Evolutionary conservation across 1,140 invertebrate genomes (phyloP), one percentile per base, ranked within the genome.

Genomic region (Tribolium madens): DNA sequence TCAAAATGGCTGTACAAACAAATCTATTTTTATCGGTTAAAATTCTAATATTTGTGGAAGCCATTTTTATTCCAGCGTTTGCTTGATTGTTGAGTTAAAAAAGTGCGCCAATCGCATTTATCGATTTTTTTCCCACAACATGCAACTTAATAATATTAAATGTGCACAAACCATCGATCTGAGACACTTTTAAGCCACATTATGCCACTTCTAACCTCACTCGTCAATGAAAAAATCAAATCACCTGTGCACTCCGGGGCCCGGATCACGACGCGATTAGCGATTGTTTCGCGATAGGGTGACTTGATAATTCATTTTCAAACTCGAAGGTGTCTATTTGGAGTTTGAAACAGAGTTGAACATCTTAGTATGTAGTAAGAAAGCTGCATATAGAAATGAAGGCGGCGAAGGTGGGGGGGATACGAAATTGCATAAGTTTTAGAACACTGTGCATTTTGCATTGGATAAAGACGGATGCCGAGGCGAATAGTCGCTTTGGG

Each of bases 1-100:
- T 70, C 77, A 83, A 84, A 77, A 84, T 84, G 83, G 83, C 83
- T 78, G 83, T 79, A 73, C 81, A 84, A 84, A 83, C 78, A 84
- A 18, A 50, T 83, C 82, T 84, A 84, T 84, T 84, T 84, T 84
- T 84, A 83, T 84, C 83, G 69, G 21, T 42, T 31, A 42, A 79
- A 42, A 69, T 69, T 78, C 64, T 53, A 79, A 78, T 77, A 74
- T 80, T 78, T 78, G 69, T 47, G 70, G 76, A 74, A 75, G 76
- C 76, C 76, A 78, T 78, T 78, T 74, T 73, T 73, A 64, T 47
- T 9, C 10, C 52, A 9, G 52, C 52, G 52, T 17, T 18, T 26
- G 52, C 18, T 57, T 26, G 10, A 18, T 57, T 21, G n/a, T 52
- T 15, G n/a, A 14, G 17, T 26, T 7, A 57, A 57, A 57, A 57